Conservation (phyloP, 2,113 vertebrate species). For the Larimichthys polyactis region DNA sequence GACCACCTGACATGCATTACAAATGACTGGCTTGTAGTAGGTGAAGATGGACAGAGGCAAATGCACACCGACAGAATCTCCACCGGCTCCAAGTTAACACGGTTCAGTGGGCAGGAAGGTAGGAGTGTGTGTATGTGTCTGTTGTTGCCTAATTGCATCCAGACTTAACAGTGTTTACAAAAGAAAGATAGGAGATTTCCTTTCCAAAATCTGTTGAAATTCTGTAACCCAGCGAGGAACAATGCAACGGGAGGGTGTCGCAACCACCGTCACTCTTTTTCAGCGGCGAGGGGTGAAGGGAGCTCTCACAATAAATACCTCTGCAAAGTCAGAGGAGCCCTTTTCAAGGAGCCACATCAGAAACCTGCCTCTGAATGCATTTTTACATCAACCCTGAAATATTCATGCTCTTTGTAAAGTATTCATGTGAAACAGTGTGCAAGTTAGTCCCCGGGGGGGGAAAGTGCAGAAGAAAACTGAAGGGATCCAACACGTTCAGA, state of each 20-base stretch:
- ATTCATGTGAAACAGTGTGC: slow-evolving; percentile 81
- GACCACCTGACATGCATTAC: slow-evolving; percentile 76
- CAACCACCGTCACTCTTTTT: slow-evolving; percentile 60
- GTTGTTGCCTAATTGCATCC: slow-evolving; percentile 38
- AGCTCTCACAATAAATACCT: slow-evolving; percentile 70
- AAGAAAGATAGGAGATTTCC: slow-evolving; percentile 52
- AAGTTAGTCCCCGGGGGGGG: slow-evolving; percentile 72
- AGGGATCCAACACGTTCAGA: slow-evolving; percentile 69
- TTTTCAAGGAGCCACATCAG: slow-evolving; percentile 77
- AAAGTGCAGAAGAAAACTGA: slow-evolving; percentile 68
- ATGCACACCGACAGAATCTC: slow-evolving; percentile 68
- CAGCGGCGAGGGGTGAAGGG: slow-evolving; percentile 55
- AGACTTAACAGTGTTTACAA: slow-evolving; percentile 39
- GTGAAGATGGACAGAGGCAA: slow-evolving; percentile 78
- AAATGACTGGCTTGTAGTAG: slow-evolving; percentile 71
- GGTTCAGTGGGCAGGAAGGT: slow-evolving; percentile 48
- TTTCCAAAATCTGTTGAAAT: slow-evolving; percentile 49
- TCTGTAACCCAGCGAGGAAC: slow-evolving; percentile 61
- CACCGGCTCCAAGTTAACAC: slow-evolving; percentile 46
- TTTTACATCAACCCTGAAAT: slow-evolving; percentile 82
- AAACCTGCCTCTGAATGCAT: slow-evolving; percentile 76
- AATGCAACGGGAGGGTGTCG: slow-evolving; percentile 60
- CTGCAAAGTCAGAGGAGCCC: slow-evolving; percentile 70
- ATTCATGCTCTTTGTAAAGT: slow-evolving; percentile 82
- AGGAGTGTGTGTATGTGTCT: slow-evolving; percentile 17